Evolutionary conservation across 2,113 vertebrate species (phyloP).

Genomic region (Coptodon rendalli): DNA sequence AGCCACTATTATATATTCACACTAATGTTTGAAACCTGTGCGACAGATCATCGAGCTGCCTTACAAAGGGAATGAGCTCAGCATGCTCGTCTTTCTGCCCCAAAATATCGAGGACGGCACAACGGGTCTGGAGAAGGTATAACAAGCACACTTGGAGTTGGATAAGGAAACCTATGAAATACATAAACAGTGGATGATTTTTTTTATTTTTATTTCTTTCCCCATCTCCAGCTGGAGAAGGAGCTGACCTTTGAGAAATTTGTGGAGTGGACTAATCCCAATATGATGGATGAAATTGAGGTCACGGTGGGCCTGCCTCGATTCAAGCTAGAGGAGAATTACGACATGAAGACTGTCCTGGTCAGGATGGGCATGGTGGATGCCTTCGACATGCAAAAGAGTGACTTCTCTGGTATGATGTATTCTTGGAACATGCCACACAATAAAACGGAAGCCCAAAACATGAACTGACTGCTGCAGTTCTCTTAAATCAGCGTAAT

Average conservation of each 20-base stretch:
- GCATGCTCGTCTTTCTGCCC: slow-evolving; percentile 90
- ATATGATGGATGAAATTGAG: slow-evolving; percentile 64
- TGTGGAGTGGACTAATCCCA: slow-evolving; percentile 70
- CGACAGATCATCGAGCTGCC: slow-evolving; percentile 84
- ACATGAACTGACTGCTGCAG: not conserved
- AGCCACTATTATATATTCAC: not conserved
- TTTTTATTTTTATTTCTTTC: not conserved
- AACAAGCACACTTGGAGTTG: not conserved
- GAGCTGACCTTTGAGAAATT: slow-evolving; percentile 76
- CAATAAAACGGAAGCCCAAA: not conserved
- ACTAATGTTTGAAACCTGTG: not conserved
- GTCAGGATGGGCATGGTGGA: slow-evolving; percentile 78
- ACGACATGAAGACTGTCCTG: slow-evolving; percentile 71
- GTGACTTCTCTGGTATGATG: slow-evolving; percentile 74
- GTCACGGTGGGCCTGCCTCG: slow-evolving; percentile 75
- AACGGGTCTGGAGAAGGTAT: slow-evolving; percentile 86
- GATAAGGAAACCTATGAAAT: not conserved
- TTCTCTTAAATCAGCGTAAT: fast-evolving
- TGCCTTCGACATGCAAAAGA: slow-evolving; percentile 57
- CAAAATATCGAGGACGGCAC: slow-evolving; percentile 74
- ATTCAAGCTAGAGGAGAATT: slow-evolving; percentile 78
- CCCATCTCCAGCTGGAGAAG: slow-evolving; percentile 71
- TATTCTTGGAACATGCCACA: not conserved
- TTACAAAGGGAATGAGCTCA: slow-evolving; percentile 85
- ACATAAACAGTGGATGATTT: not conserved